phyloP scores from a whole-genome alignment of 1,140 invertebrate species.

The Drosophila tropicalis region DNA sequence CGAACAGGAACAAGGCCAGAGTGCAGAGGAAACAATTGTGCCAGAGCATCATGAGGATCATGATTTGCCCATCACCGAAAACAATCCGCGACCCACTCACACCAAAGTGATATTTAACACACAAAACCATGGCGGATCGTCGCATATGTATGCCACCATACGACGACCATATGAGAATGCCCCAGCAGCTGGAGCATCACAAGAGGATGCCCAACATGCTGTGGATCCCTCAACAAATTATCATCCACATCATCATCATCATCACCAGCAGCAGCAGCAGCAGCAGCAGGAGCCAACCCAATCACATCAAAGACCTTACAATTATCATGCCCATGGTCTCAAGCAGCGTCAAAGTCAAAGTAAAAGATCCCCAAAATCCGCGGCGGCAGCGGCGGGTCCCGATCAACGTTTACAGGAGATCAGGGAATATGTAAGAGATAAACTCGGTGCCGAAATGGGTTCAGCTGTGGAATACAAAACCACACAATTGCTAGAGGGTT shows the following conservation, averaged over 20 bases:
- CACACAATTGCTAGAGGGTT: conserved; percentile 72
- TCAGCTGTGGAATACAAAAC: conserved; percentile 77
- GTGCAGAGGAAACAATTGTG: conserved; percentile 24
- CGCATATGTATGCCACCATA: conserved; percentile 45
- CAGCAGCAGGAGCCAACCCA: conserved; percentile 38
- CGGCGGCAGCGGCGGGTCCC: background rate
- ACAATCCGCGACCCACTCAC: conserved; percentile 76
- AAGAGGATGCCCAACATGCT: conserved; percentile 35
- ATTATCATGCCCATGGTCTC: conserved; percentile 74
- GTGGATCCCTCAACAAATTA: conserved; percentile 21
- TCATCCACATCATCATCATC: conserved; percentile 44
- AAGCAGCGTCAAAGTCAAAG: conserved; percentile 52
- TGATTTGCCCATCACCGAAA: conserved; percentile 68
- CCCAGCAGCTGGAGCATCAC: conserved; percentile 32
- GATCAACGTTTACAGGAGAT: conserved; percentile 70
- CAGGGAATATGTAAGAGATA: conserved; percentile 72
- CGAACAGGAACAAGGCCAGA: conserved; percentile 52
- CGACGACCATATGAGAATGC: conserved; percentile 54
- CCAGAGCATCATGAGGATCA: conserved; percentile 23
- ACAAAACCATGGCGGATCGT: conserved; percentile 22
- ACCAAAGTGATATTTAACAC: conserved; percentile 78
- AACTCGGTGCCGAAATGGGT: conserved; percentile 75
- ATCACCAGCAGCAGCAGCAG: conserved; percentile 29
- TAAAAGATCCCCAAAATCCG: conserved; percentile 52
- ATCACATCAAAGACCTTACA: conserved; percentile 60